Evolutionary conservation across 2,797 vertebrate species (phyloP), one percentile per base, ranked within the genome.

Genomic region (Cynopterus sphinx): DNA sequence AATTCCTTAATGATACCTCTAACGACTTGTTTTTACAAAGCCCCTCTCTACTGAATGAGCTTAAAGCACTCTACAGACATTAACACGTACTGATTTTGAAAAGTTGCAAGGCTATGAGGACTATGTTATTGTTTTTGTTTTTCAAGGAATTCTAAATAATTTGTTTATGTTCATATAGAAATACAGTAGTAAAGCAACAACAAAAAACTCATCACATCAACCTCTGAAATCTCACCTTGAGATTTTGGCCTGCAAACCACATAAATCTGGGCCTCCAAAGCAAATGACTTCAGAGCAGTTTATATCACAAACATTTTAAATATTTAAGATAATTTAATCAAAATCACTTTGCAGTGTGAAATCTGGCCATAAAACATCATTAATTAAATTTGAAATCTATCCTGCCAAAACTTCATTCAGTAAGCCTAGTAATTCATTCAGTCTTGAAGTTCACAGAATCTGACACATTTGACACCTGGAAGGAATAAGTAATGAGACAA

Each of bases 51-150:
- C 28, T 49, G 91, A 55, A 93, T 41, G 89, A 74, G n/a, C 46
- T 95, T 75, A 96, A 93, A 94, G 16, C 57, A 91, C 78, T 94
- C 87, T 46, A 33, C 26, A 70, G 71, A 94, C 12, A 71, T 95
- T 74, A 91, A 55, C 46, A 86, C 16, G 51, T 63, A 91, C 74
- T 82, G 51, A 65, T 41, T 86, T 94, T 74, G 59, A 55, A 8
- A 75, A 67, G 91, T 94, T 96, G 83, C 95, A 96, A 91, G 91
- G 74, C 82, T 96, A 95, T 12, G 3, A 91, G 39, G 15, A 59
- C 31, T 70, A 15, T 55, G 17, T 33, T 87, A 53, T 74, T 92
- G 39, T 74, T 96, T 85, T 63, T 86, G 43, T 78, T 96, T 88
- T 88, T 16, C 59, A 33, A 83, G 43, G 22, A 22, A 49, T 91